Conservation (phyloP, 2,113 vertebrate species). For the Rousettus leschenaultii region DNA sequence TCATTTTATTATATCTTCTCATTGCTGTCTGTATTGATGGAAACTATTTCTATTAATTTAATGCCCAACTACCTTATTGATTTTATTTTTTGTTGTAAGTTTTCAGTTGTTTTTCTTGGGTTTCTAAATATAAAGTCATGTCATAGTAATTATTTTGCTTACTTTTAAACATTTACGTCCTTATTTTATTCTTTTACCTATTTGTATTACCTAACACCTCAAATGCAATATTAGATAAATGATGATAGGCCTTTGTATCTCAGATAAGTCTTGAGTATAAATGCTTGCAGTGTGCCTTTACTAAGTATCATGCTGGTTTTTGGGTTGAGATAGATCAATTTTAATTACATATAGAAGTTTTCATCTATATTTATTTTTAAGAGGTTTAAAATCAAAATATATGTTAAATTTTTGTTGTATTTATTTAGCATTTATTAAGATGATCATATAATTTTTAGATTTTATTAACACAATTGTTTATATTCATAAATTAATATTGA, state of each 20-base stretch:
- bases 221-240: not conserved
- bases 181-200: not conserved
- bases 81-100: not conserved
- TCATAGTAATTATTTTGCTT: not conserved
- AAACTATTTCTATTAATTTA: not conserved
- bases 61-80: not conserved
- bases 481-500: not conserved
- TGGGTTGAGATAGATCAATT: not conserved
- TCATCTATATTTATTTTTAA: not conserved
- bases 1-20: not conserved
- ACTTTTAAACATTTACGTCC: not conserved
- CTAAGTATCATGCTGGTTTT: not conserved
- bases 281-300: not conserved
- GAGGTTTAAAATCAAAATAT: not conserved
- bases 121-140: not conserved
- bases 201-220: not conserved
- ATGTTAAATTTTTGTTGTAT: not conserved
- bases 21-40: not conserved
- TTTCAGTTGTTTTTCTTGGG: not conserved
- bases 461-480: not conserved
- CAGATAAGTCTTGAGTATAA: not conserved
- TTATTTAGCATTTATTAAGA: constrained; percentile 4
- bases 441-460: not conserved
- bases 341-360: not conserved
- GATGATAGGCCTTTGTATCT: not conserved